Conservation (phyloP, 2,888 invertebrate genomes). For the Microctonus aethiopoides region DNA sequence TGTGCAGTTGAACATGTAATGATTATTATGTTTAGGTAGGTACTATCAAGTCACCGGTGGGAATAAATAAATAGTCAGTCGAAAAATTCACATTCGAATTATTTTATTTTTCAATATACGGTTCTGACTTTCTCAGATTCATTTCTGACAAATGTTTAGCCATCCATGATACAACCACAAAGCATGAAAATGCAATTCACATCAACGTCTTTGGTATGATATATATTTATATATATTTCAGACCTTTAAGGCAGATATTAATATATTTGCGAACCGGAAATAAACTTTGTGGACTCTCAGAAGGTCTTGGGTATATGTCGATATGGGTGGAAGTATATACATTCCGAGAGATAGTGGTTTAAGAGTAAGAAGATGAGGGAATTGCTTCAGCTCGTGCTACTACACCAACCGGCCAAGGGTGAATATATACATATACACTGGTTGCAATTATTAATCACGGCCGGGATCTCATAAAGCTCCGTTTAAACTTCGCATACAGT, state of each 20-base stretch:
- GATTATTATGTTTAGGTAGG: slow-evolving; percentile 54
- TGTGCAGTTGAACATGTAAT: slow-evolving; percentile 42
- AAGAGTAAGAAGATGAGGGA: slow-evolving; percentile 12
- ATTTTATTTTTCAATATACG: neutral
- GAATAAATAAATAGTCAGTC: slow-evolving; percentile 19
- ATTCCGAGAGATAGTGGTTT: neutral
- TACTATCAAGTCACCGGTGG: slow-evolving; percentile 41
- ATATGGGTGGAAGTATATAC: neutral
- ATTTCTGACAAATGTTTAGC: neutral
- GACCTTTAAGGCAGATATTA: neutral
- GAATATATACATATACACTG: slow-evolving; percentile 20
- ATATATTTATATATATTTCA: neutral
- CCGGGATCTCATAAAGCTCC: slow-evolving; percentile 64
- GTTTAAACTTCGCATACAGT: slow-evolving; percentile 56
- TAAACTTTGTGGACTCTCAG: slow-evolving; percentile 6
- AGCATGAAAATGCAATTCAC: neutral
- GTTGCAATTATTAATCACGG: slow-evolving; percentile 64
- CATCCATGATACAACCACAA: neutral
- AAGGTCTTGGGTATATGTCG: neutral
- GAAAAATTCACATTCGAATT: neutral
- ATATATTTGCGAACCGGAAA: neutral
- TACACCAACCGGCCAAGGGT: neutral
- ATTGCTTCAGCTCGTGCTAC: neutral
- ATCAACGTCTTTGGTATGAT: neutral
- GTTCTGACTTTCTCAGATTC: neutral